phyloP scores from a whole-genome alignment of 2,113 vertebrate species.

The Pholis gunnellus region DNA sequence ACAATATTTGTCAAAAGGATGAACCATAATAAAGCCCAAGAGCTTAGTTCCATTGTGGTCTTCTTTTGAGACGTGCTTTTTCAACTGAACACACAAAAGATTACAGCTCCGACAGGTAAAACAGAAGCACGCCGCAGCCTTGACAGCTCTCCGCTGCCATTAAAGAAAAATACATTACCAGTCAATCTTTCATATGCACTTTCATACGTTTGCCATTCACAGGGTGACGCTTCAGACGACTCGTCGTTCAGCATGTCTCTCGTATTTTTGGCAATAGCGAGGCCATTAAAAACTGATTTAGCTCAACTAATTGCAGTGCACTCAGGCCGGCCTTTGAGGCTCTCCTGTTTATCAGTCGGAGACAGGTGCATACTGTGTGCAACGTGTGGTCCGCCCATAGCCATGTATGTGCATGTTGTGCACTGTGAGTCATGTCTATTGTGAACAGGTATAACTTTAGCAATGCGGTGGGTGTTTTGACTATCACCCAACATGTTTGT shows the following conservation, averaged over 20 bases:
- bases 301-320: conserved; percentile 67
- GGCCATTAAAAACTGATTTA: conserved; percentile 64
- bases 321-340: conserved; percentile 68
- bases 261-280: conserved; percentile 34
- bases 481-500: conserved; percentile 28
- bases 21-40: not conserved
- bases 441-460: conserved; percentile 36
- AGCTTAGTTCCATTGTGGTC: not conserved
- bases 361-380: conserved; percentile 56
- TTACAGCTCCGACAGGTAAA: not conserved
- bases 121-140: not conserved
- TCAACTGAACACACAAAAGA: not conserved
- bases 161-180: conserved; percentile 34
- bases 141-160: conserved; percentile 10
- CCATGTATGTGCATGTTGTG: conserved; percentile 34
- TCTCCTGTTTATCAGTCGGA: conserved; percentile 59
- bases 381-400: conserved; percentile 9
- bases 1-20: not conserved
- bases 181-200: conserved; percentile 41
- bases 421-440: conserved; percentile 39
- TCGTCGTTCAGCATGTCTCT: conserved; percentile 42
- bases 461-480: conserved; percentile 51
- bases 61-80: not conserved
- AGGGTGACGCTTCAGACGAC: conserved; percentile 37
- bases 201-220: conserved; percentile 45